A percentile compares a stretch with the other conserved stretches of the same genome.
phyloP scores from a whole-genome alignment of 1,140 invertebrate species.

The Bombus sylvicola region DNA sequence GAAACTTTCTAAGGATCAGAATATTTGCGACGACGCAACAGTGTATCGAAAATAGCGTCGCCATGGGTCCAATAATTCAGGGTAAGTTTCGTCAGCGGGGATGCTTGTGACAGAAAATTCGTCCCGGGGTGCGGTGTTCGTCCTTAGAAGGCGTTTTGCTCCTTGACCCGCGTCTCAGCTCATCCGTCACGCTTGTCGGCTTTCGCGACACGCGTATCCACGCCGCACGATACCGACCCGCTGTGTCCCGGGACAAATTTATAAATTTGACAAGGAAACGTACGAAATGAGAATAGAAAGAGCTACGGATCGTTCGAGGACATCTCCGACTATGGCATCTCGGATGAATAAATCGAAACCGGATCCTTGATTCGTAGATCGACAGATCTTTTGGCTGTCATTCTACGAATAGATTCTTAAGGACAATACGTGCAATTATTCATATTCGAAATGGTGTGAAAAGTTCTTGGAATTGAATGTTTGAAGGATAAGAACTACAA shows the following conservation, averaged over 20 bases:
- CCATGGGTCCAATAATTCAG: slow-evolving; percentile 19
- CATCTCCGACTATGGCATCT: not conserved
- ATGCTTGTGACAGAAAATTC: slow-evolving; percentile 60
- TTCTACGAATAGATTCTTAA: not conserved
- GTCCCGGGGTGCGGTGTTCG: slow-evolving; percentile 37
- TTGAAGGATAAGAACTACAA: no score
- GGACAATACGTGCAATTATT: not conserved
- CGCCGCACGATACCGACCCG: slow-evolving; percentile 9
- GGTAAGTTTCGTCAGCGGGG: not conserved
- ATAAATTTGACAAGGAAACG: slow-evolving; percentile 52
- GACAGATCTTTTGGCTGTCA: not conserved
- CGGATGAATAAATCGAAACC: not conserved
- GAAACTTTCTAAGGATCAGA: not conserved
- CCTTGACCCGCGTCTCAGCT: slow-evolving; percentile 60
- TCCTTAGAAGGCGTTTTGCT: slow-evolving; percentile 61
- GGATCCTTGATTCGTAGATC: not conserved
- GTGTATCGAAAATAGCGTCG: not conserved
- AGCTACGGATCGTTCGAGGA: not conserved
- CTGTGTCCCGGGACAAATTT: slow-evolving; percentile 50
- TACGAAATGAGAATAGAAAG: not conserved
- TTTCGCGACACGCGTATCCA: slow-evolving; percentile 54
- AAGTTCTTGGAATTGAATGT: not conserved
- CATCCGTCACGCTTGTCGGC: slow-evolving; percentile 65
- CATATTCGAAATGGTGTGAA: not conserved
- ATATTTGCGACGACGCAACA: not conserved